phyloP scores from a whole-genome alignment of 2,797 vertebrate genomes.

The Chaetophractus vellerosus region DNA sequence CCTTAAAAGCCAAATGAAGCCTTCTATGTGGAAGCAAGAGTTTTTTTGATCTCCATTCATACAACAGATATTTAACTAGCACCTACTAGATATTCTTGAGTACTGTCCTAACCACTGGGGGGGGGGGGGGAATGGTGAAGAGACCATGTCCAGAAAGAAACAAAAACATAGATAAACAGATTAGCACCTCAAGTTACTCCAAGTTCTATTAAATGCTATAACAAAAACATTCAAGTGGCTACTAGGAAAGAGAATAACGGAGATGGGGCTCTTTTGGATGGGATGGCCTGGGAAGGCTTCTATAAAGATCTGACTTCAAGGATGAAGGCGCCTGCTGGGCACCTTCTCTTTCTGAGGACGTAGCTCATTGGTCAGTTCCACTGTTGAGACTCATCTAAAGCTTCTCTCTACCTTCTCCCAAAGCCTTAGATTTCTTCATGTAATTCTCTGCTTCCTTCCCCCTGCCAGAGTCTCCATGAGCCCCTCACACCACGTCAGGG shows the following conservation, averaged over 20 bases:
- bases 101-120: not conserved
- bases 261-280: not conserved
- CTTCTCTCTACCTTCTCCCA: not conserved
- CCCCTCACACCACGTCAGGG: not conserved
- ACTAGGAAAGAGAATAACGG: not conserved
- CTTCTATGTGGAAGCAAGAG: not conserved
- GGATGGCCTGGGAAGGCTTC: not conserved
- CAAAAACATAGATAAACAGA: not conserved
- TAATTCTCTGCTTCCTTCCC: not conserved
- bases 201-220: not conserved
- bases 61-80: not conserved
- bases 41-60: conserved; percentile 15
- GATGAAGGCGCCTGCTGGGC: not conserved
- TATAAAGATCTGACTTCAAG: not conserved
- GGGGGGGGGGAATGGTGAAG: conserved; percentile 35
- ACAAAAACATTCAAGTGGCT: not conserved
- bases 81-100: not conserved
- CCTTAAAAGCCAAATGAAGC: not conserved
- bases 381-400: not conserved
- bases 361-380: not conserved
- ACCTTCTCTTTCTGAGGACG: not conserved
- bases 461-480: not conserved
- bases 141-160: not conserved
- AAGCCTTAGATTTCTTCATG: not conserved
- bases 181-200: not conserved